Percentiles rank a stretch among this genome's conserved stretches.
Evolutionary conservation across 2,888 invertebrate species (phyloP).

Genomic region (Allolobophora icterica): DNA sequence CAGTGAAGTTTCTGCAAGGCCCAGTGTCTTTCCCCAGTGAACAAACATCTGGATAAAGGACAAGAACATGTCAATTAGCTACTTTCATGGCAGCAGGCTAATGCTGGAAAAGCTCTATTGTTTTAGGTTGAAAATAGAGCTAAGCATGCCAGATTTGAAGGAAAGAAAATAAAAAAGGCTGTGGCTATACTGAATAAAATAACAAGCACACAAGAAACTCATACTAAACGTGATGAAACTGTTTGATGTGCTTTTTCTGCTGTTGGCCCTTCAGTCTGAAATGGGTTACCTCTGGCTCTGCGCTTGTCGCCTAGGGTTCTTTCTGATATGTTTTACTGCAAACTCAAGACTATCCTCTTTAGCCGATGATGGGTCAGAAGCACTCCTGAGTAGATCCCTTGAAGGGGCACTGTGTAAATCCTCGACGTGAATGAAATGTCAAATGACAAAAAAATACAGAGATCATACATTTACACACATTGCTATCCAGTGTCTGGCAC

Average conservation of each 20-base stretch:
- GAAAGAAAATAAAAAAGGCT: background rate
- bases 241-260: too few species aligned
- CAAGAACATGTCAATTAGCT: background rate
- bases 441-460: background rate
- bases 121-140: background rate
- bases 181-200: background rate
- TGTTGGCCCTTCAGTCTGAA: too few species aligned
- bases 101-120: too few species aligned
- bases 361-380: too few species aligned
- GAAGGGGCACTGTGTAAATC: too few species aligned
- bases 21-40: constrained; percentile 68
- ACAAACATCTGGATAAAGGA: constrained; percentile 65
- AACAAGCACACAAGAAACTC: background rate
- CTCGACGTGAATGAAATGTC: too few species aligned
- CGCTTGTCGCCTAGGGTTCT: too few species aligned
- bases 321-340: too few species aligned
- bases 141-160: background rate
- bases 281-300: too few species aligned
- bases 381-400: too few species aligned
- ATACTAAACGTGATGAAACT: background rate
- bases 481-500: background rate
- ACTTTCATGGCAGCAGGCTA: background rate
- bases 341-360: too few species aligned
- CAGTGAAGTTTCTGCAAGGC: constrained; percentile 52
- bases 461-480: background rate